Evolutionary conservation across 2,797 vertebrate species (phyloP), one percentile per base, ranked within the genome.

Genomic region (Falco columbarius): DNA sequence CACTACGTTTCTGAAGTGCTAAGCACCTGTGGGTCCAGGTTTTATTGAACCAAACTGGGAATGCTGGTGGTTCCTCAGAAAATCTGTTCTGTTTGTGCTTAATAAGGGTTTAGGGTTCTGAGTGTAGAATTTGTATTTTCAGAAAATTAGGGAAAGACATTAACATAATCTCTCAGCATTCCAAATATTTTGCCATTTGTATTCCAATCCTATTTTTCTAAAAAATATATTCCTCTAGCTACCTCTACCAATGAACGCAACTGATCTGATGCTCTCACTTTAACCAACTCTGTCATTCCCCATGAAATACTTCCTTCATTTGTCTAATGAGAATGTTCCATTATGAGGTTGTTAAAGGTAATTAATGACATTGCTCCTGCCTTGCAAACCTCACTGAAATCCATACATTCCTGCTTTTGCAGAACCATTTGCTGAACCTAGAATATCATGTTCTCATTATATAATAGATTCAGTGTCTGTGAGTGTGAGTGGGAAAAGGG

Each of bases 71-170:
- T 49, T 77, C 6, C 23, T 80, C 12, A 38, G 14, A 75, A 91
- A 87, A 36, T 29, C 40, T 16, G 2, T 59, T 26, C 3, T 36
- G 36, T 9, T 36, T 36, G 36, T 36, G 4, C 2, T 77, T 30
- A 22, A 5, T 13, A 76, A 34, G 3, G 6, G 0, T 38, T 82
- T 66, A 18, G 4, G 3, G 3, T 20, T 70, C 24, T 2, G 0
- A 22, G 10, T 24, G 7, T 20, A 7, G 5, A 61, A 46, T 38
- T 54, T 51, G 2, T 29, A n/a, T 24, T 76, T 94, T 80, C 16
- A 6, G 44, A 76, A 38, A 1, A 20, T 27, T 20, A 32, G 2
- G 4, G 7, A 75, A 24, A 72, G 6, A 46, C 24, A 7, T 0
- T 75, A 80, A 10, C 7, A 13, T 5, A 46, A 21, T 4, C 4